Base-by-base conservation (phyloP, 2,113 vertebrate species). In the Eulemur rufifrons region DNA sequence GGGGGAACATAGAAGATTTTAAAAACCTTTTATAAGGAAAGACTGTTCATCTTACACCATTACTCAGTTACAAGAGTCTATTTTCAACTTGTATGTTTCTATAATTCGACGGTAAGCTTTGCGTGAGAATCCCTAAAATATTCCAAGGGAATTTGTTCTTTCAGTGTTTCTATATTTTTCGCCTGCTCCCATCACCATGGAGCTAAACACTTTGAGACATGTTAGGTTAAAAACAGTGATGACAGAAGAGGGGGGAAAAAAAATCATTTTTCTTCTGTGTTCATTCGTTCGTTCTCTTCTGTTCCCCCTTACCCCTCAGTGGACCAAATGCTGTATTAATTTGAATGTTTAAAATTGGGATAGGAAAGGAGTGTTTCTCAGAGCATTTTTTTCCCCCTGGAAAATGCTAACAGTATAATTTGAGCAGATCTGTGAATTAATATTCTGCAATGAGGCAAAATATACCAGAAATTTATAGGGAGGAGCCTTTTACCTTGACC, bases 101-200 rank as follows among this genome's bases (percentile, higher is more conserved):
- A 25, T 93, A 89, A 81, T 97, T 93, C 83, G 68, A 91, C 3
- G n/a, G 64, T 90, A 85, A 87, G n/a, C 95, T 97, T 95, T 92
- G 69, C 0, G 5, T 89, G 95, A 83, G 42, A 92, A 97, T 90
- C 52, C 84, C 86, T 95, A 86, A 94, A 94, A 97, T 97, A 95
- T 84, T 92, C 96, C 64, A 64, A 95, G 81, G 84, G 92, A 93
- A 94, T 96, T 97, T 97, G 92, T 96, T 97, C 96, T 97, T 86
- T 91, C 95, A 76, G 64, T 89, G 92, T 92, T 92, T 93, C 95
- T 97, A 63, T 96, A 80, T 97, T 97, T 95, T 97, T 74, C 4
- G 0, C 63, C 56, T 93, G 64, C 71, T 95, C 25, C 45, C 73
- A 90, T 98, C 93, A 97, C 97, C 92, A 87, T 97, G 96, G 96